Percentiles rank a stretch among this genome's conserved stretches.
These are phyloP conservation scores for Grallaria varia DNA, from an alignment of 2,113 vertebrate species.

Conservation along the genomic window DNA sequence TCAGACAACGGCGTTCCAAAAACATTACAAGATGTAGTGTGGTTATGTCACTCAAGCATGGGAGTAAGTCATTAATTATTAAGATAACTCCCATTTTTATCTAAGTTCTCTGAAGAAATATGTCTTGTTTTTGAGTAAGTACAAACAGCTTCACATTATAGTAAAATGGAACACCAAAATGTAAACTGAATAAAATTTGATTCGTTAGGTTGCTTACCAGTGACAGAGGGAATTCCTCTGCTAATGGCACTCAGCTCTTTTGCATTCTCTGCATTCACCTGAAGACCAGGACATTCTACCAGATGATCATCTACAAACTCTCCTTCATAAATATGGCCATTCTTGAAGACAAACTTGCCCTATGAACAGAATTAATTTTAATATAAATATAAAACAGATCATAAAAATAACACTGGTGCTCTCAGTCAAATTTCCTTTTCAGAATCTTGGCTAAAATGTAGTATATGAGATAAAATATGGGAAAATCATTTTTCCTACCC, in stretches of 20 bases:
- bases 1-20: background rate
- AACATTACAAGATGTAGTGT: background rate
- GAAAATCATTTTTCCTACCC: background rate
- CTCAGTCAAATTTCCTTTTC: background rate
- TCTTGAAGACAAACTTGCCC: slow-evolving; percentile 81
- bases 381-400: background rate
- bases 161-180: background rate
- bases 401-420: background rate
- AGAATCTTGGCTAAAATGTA: background rate
- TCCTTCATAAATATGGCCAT: slow-evolving; percentile 76
- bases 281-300: background rate
- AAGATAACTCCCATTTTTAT: background rate
- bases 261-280: background rate
- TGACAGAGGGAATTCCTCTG: background rate
- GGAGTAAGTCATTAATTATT: background rate
- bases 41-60: background rate
- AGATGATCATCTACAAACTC: slow-evolving; percentile 76
- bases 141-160: background rate
- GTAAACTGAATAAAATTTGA: background rate
- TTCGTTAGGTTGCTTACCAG: slow-evolving; percentile 45
- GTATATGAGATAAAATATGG: background rate
- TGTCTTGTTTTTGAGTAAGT: background rate
- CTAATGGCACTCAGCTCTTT: background rate
- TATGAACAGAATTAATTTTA: slow-evolving; percentile 25
- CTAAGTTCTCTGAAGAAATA: background rate